Evolutionary conservation across 1,140 invertebrate species (phyloP).

Genomic region (Temnothorax nylanderi): DNA sequence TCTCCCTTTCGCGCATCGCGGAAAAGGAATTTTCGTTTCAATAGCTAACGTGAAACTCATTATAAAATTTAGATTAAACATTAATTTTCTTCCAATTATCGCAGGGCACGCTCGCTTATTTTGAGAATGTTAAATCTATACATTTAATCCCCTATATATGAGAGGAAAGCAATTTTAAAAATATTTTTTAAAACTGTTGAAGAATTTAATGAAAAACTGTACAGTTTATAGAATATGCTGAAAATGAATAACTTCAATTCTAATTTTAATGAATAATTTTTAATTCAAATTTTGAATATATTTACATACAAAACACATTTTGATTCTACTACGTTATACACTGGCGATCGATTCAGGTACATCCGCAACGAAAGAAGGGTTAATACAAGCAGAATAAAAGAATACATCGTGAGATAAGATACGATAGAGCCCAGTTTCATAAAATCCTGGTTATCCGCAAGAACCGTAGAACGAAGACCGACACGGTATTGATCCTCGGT

Average conservation of each 20-base stretch:
- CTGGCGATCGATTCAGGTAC: background rate
- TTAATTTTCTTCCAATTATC: background rate
- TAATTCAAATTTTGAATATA: background rate
- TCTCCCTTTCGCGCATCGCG: conserved; percentile 27
- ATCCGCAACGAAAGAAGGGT: background rate
- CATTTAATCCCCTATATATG: background rate
- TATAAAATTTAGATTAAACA: conserved; percentile 4
- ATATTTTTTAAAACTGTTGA: background rate
- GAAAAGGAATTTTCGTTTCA: conserved; percentile 43
- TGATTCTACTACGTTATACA: background rate
- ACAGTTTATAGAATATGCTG: background rate
- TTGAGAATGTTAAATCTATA: background rate
- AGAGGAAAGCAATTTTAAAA: background rate
- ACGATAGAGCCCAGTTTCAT: background rate
- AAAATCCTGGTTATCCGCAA: conserved; percentile 15
- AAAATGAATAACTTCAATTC: background rate
- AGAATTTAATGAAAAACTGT: background rate
- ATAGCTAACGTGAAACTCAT: background rate
- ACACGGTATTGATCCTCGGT: conserved; percentile 44
- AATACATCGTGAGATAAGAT: conserved; percentile 21
- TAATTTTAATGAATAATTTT: conserved; percentile 19
- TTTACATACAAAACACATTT: background rate
- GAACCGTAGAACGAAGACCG: conserved; percentile 21
- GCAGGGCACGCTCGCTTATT: background rate
- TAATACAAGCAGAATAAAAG: background rate